A percentile compares a stretch with the other conserved stretches of the same genome.
Evolutionary conservation across 2,797 vertebrate genomes (phyloP).

Genomic region (Sebastes nivosus): DNA sequence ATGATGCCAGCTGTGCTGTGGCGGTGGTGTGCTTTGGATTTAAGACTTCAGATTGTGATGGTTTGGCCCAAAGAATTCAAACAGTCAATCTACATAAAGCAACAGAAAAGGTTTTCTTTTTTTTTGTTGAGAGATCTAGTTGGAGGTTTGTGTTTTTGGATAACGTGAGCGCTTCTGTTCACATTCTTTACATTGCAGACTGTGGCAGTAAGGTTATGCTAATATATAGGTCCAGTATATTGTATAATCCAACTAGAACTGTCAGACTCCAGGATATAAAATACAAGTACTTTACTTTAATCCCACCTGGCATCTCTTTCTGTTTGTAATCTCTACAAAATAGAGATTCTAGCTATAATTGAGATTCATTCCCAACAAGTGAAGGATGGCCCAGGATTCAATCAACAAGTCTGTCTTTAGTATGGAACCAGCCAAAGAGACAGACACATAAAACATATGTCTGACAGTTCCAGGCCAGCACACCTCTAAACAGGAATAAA

Average conservation of each 20-base stretch:
- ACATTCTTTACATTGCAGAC: neutral
- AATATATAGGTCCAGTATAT: neutral
- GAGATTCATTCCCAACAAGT: neutral
- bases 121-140: neutral
- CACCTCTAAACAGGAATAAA: neutral
- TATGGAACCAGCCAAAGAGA: neutral
- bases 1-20: neutral
- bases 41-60: neutral
- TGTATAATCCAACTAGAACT: neutral
- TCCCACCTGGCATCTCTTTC: neutral
- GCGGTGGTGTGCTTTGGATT: neutral
- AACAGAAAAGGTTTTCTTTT: neutral
- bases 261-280: neutral
- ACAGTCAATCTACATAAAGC: neutral
- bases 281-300: neutral
- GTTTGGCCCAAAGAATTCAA: neutral
- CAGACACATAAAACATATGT: neutral
- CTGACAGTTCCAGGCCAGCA: constrained; percentile 14
- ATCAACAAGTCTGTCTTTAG: neutral
- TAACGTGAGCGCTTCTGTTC: neutral
- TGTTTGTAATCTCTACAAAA: neutral
- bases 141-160: neutral
- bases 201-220: neutral
- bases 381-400: neutral
- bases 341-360: neutral